A percentile compares a stretch with the other conserved stretches of the same genome.
phyloP scores from a whole-genome alignment of 1,140 invertebrate species.

The Ceratina australensis region DNA sequence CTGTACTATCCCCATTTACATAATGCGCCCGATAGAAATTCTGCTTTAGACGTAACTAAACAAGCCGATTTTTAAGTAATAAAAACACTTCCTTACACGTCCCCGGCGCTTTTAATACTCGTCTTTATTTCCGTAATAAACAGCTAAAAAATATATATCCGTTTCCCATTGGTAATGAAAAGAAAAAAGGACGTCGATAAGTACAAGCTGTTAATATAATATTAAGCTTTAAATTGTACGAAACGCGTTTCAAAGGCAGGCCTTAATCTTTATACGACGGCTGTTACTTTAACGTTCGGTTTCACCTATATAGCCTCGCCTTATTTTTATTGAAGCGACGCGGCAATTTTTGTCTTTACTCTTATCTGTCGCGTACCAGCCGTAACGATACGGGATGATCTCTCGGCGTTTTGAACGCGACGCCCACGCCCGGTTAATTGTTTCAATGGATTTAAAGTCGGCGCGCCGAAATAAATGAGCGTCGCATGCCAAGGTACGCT shows the following conservation, averaged over 20 bases:
- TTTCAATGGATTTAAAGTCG: constrained; percentile 62
- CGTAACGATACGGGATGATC: constrained; percentile 11
- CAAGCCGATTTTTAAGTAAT: too few species aligned
- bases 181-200: neutral
- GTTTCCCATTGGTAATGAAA: neutral
- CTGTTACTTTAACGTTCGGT: neutral
- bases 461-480: constrained; percentile 60
- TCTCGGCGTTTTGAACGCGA: constrained; percentile 4
- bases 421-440: constrained; percentile 64
- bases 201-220: neutral
- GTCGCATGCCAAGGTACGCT: constrained; percentile 45
- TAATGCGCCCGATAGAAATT: neutral
- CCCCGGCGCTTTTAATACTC: neutral
- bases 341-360: constrained; percentile 4
- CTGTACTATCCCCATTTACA: neutral
- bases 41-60: constrained; percentile 26
- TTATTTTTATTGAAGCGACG: constrained; percentile 18
- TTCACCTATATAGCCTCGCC: neutral
- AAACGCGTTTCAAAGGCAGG: neutral
- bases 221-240: neutral
- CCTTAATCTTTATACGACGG: neutral
- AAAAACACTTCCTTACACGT: neutral
- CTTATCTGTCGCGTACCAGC: constrained; percentile 10
- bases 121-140: neutral
- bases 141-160: neutral